These are phyloP conservation scores for Papilio dardanus DNA, from an alignment of 1,140 invertebrate species.

Conservation along the genomic window DNA sequence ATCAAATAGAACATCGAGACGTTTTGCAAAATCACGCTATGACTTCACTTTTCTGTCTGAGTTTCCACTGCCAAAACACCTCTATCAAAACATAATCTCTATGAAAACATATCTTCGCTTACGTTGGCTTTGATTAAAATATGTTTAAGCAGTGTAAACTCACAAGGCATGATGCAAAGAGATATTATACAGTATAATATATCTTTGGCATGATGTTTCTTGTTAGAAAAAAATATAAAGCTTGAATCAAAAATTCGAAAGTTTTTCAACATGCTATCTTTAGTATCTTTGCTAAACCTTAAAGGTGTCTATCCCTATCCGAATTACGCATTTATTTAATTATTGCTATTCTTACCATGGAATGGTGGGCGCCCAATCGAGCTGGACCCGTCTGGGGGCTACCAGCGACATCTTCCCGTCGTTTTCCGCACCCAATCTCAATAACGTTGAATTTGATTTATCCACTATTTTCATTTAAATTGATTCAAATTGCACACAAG, in stretches of 20 bases:
- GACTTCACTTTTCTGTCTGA: not conserved
- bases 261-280: no score
- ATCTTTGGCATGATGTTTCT: no score
- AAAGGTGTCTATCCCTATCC: no score
- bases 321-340: not conserved
- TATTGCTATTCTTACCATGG: slow-evolving; percentile 62
- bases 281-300: no score
- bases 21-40: not conserved
- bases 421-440: slow-evolving; percentile 53
- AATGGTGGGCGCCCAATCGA: slow-evolving; percentile 70
- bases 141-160: not conserved
- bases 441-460: not conserved
- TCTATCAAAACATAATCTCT: not conserved
- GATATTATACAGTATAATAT: no score
- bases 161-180: no score
- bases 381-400: slow-evolving; percentile 66
- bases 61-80: not conserved
- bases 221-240: no score
- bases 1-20: not conserved
- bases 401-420: slow-evolving; percentile 69
- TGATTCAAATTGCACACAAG: not conserved
- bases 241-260: no score
- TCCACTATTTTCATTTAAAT: slow-evolving; percentile 35
- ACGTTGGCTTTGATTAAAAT: not conserved
- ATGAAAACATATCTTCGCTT: no score